phyloP scores from a whole-genome alignment of 2,888 invertebrate species.

The Scaptomyza cyrtandrae region DNA sequence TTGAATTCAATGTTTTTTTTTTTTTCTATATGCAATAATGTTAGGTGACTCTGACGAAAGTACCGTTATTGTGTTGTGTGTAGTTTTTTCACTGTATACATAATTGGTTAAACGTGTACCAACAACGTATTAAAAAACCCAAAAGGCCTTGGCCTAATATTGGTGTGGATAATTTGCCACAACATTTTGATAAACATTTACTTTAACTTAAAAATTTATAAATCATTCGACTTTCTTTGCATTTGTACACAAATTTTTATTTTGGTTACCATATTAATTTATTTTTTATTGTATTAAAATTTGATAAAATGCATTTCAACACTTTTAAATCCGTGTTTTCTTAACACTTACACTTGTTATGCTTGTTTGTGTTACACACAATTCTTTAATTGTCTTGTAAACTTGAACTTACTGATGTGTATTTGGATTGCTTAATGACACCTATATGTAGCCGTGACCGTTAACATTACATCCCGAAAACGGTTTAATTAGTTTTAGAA shows the following conservation, averaged over 20 bases:
- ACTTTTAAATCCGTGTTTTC: not conserved
- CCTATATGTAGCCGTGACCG: not conserved
- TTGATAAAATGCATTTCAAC: too few species aligned
- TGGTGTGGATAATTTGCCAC: not conserved
- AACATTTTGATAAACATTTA: not conserved
- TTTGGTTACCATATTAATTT: not conserved
- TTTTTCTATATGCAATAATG: too few species aligned
- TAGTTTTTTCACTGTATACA: not conserved
- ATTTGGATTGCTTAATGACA: not conserved
- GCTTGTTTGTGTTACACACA: not conserved
- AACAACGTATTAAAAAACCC: not conserved
- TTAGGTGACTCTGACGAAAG: not conserved
- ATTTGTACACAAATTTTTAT: not conserved
- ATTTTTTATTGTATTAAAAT: not conserved
- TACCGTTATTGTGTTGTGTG: not conserved
- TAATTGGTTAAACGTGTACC: not conserved
- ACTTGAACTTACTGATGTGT: constrained; percentile 12
- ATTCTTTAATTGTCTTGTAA: not conserved
- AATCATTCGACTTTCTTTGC: not conserved
- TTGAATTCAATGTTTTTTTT: not conserved
- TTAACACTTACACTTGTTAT: not conserved
- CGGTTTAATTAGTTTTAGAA: not conserved
- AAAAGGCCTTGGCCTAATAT: constrained; percentile 19
- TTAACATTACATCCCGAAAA: constrained; percentile 10
- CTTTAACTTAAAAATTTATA: not conserved